phyloP scores from a whole-genome alignment of 2,888 invertebrate species.

The Rhynchonema sp. region DNA sequence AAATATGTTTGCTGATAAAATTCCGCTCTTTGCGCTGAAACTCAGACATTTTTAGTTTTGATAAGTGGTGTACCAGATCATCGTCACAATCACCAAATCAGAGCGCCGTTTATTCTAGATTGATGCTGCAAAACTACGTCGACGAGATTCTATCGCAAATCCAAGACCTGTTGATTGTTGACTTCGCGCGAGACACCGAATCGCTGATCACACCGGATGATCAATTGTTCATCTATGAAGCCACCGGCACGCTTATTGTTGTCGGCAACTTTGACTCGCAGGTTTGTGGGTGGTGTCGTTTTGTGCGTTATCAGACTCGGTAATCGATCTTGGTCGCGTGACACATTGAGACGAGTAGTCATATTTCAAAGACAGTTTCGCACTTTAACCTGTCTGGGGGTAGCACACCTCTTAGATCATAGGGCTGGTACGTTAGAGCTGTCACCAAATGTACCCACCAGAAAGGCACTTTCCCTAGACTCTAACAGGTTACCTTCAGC shows the following conservation, averaged over 20 bases:
- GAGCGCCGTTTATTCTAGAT: too few species aligned
- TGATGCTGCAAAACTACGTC: conserved; percentile 32
- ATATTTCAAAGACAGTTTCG: too few species aligned
- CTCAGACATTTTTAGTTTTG: neutral
- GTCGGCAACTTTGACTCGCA: conserved; percentile 33
- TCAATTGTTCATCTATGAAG: conserved; percentile 41
- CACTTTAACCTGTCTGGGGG: too few species aligned
- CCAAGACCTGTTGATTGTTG: conserved; percentile 35
- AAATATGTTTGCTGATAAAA: conserved; percentile 38
- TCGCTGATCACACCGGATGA: conserved; percentile 35
- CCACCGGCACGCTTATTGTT: conserved; percentile 38
- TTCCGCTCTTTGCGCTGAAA: conserved; percentile 22
- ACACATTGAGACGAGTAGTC: too few species aligned
- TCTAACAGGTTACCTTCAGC: too few species aligned
- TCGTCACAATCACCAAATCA: too few species aligned
- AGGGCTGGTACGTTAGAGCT: neutral
- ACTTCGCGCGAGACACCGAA: conserved; percentile 17
- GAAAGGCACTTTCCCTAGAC: too few species aligned
- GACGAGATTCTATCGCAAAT: conserved; percentile 36
- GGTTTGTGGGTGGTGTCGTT: conserved; percentile 16
- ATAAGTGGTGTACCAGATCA: too few species aligned
- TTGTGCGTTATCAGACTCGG: neutral
- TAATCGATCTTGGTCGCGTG: too few species aligned
- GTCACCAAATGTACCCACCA: too few species aligned
- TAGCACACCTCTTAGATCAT: too few species aligned